A percentile compares a stretch with the other conserved stretches of the same genome.
Conservation (phyloP, 2,113 vertebrate genomes). For the Tetrax tetrax region DNA sequence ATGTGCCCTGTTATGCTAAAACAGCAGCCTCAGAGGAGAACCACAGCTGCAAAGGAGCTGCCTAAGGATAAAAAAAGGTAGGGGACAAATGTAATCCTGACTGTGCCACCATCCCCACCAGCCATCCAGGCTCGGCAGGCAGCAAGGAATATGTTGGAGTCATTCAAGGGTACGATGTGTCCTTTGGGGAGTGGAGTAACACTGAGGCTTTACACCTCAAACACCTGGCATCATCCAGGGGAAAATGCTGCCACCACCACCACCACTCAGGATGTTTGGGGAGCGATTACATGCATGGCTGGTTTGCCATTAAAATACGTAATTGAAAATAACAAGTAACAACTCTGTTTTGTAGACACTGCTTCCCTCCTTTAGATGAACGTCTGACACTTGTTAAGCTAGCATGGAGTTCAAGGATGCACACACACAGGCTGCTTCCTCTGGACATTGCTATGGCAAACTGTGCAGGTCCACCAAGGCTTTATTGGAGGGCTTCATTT, state of each 20-base stretch:
- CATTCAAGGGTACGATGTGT: background rate
- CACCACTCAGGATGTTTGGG: background rate
- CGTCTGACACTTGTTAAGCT: background rate
- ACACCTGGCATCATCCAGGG: background rate
- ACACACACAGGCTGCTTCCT: background rate
- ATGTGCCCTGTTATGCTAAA: background rate
- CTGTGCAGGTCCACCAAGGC: background rate
- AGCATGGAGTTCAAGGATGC: background rate
- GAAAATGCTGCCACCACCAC: background rate
- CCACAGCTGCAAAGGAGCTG: background rate
- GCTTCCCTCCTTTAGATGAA: background rate
- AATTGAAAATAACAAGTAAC: background rate
- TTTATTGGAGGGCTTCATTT: background rate
- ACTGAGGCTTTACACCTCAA: background rate
- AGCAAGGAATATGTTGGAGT: background rate
- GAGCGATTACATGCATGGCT: background rate
- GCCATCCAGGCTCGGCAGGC: background rate
- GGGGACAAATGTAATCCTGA: background rate
- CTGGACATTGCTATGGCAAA: background rate
- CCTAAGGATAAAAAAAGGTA: background rate
- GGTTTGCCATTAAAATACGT: background rate
- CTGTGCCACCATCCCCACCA: background rate
- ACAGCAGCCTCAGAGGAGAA: background rate
- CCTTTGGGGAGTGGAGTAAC: background rate
- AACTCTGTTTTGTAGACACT: background rate